Percentiles rank a stretch among this genome's conserved stretches.
These are phyloP conservation scores for Scaptomyza montana DNA, from an alignment of 1,140 invertebrate species.

Conservation along the genomic window DNA sequence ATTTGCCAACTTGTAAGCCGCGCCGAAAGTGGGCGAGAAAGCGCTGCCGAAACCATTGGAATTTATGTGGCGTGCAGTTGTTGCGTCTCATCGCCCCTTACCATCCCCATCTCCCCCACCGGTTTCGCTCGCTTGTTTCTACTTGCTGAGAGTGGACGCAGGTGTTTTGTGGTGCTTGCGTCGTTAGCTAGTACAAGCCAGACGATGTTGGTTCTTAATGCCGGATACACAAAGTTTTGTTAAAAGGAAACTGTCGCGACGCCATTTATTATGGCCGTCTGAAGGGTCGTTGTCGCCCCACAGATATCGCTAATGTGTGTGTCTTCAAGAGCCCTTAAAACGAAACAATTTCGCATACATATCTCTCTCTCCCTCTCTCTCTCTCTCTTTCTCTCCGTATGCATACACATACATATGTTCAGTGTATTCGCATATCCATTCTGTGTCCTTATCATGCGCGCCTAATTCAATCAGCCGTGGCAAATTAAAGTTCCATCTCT, in stretches of 20 bases:
- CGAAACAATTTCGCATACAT: constrained; percentile 23
- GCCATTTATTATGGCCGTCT: constrained; percentile 81
- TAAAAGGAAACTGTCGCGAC: constrained; percentile 83
- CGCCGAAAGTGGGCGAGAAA: constrained; percentile 46
- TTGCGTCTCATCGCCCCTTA: not conserved
- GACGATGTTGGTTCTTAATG: constrained; percentile 64
- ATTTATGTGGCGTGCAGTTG: constrained; percentile 76
- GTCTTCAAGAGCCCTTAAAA: constrained; percentile 40
- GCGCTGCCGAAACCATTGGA: constrained; percentile 65
- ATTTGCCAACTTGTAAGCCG: constrained; percentile 83
- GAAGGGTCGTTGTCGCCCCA: constrained; percentile 76
- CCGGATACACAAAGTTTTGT: constrained; percentile 64
- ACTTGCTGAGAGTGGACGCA: constrained; percentile 76
- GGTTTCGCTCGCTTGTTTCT: constrained; percentile 1
- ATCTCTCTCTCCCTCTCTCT: not conserved
- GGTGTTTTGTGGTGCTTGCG: constrained; percentile 58
- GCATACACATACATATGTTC: constrained; percentile 17
- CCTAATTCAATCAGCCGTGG: constrained; percentile 78
- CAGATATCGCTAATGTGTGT: constrained; percentile 74
- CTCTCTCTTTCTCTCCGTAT: not conserved
- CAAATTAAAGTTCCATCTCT: constrained; percentile 78
- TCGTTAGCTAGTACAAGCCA: constrained; percentile 52
- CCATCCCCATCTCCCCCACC: not conserved
- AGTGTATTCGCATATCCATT: constrained; percentile 11
- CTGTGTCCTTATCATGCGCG: constrained; percentile 46